Evolutionary conservation across 2,888 invertebrate genomes (phyloP), one percentile per base, ranked within the genome.

Genomic region (Platyscelio sp.): DNA sequence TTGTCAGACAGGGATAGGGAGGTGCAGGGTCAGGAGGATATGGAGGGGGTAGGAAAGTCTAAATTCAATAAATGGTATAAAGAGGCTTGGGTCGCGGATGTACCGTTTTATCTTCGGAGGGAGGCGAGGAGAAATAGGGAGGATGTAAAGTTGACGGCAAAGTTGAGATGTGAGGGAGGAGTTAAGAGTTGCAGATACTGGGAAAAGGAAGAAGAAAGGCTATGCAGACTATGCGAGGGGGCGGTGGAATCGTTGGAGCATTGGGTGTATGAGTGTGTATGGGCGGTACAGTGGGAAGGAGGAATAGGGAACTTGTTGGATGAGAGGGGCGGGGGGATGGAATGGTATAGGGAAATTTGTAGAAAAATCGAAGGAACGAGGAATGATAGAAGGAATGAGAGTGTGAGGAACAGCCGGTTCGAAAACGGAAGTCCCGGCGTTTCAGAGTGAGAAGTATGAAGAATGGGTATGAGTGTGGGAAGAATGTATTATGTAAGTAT

Each of bases 31-130:
- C 72, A 72, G 24, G 72, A 72, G 26, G 43, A 13, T 24, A 40
- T 58, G 46, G n/a, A 7, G 11, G n/a, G 13, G 9, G 27, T 72
- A 11, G 22, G 46, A 13, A n/a, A 29, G 3, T 72, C 72, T 1
- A 72, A 18, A 29, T 72, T 29, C 7, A 72, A 72, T 33, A 46
- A 6, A 11, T 60, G 72, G 72, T 72, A 46, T 33, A 54, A n/a
- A 9, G 3, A 46, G 29, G 29, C 29, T 9, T 29, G 71, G 15
- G 40, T 33, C 6, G 11, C 1, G 5, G 26, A 29, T 1, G 6
- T 71, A 3, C 71, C 58, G 9, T 18, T 11, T n/a, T 58, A 71
- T 24, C 43, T 18, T 6, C 40, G 15, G 40, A 11, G 54, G 54
- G 6, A 26, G 15, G 26, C 13, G 54, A 15, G 20, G 22, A 26